Base-by-base conservation (phyloP, 92 coral and sea anemone species). In the Porites rus region DNA sequence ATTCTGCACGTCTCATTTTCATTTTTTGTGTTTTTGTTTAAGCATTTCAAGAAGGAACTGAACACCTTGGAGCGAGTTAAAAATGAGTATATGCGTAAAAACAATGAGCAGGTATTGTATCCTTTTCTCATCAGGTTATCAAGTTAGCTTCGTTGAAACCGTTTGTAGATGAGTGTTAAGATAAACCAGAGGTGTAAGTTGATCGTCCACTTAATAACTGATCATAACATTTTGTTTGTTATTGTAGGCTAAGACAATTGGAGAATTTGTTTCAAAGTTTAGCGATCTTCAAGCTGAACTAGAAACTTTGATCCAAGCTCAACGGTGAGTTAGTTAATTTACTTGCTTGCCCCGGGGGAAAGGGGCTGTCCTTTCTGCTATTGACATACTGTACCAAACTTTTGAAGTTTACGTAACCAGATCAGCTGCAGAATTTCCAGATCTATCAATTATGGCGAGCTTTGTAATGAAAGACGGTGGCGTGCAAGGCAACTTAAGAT, bases 191-290 rank as follows among this genome's bases (percentile, higher is more conserved):
- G 14, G 11, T 56, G 61, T 56, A 56, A 8, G 46, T 38, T 38
- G 7, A 0, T 38, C 46, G 46, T 38, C 46, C 46, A 38, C 46
- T 38, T 38, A 0, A 38, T 38, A 38, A 38, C 46, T 38, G 46
- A 38, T 38, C 46, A 38, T 4, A 38, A 38, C 6, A 38, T 38
- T 38, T 38, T 22, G 3, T 53, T 74, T 10, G 6, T 74, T 16
- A 24, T 85, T 72, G 43, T 75, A 96, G 99, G 90, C 99, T 13
- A 90, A 83, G 65, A 93, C 98, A n/a, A 95, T 96, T 53, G 96
- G 88, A 21, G 96, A 95, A 51, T 96, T 96, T 87, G 98, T 96
- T 24, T 96, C 98, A 54, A 93, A 95, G 79, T 85, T 93, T 43
- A 88, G 90, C 10, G 99, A 91, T 25, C 98, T 96, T 56, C 96